These are phyloP conservation scores for Callospermophilus lateralis DNA, from an alignment of 2,113 vertebrate species.

Conservation along the genomic window DNA sequence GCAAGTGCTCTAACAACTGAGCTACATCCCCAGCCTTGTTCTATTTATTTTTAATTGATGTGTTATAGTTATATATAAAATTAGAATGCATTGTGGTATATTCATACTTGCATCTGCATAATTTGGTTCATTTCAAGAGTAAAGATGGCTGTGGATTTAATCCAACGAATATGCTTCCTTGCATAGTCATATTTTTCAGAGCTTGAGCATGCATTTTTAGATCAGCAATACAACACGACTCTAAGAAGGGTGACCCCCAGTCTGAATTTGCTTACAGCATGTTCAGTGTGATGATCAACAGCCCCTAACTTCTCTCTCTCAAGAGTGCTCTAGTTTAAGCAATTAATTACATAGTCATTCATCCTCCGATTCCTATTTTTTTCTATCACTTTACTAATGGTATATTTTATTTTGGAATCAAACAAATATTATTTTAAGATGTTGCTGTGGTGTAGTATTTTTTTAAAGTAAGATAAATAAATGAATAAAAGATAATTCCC, in stretches of 20 bases:
- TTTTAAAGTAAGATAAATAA: not conserved
- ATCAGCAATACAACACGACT: not conserved
- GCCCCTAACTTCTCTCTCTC: not conserved
- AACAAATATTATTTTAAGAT: not conserved
- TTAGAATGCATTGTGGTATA: too few species aligned
- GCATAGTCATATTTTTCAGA: not conserved
- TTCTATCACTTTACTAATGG: not conserved
- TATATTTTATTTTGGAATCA: not conserved
- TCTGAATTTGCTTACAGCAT: not conserved
- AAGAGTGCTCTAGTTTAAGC: not conserved
- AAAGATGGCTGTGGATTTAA: not conserved
- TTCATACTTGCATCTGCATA: too few species aligned
- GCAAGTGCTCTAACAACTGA: too few species aligned
- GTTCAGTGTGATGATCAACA: accelerated
- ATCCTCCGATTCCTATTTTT: not conserved
- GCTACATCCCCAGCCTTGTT: too few species aligned
- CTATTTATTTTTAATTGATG: too few species aligned
- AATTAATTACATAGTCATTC: not conserved
- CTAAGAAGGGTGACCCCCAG: not conserved
- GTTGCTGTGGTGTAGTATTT: not conserved
- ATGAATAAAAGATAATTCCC: not conserved
- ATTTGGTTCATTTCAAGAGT: not conserved
- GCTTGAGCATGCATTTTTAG: not conserved
- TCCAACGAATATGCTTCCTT: not conserved
- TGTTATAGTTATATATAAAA: too few species aligned